Conservation (phyloP, 1,140 invertebrate genomes). For the Cotesia typhae region DNA sequence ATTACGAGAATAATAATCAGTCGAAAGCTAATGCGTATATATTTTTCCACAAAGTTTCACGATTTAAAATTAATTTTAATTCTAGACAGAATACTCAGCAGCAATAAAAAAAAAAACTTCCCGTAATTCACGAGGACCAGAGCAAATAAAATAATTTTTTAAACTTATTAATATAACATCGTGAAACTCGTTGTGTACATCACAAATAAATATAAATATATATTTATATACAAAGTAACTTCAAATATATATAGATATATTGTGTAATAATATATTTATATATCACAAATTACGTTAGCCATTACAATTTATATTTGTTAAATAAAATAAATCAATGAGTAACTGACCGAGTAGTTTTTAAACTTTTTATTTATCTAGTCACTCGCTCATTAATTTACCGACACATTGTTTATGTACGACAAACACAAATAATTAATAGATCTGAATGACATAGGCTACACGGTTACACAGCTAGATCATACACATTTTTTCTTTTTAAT, state of each 20-base stretch:
- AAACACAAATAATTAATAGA: conserved; percentile 17
- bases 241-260: conserved; percentile 50
- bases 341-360: conserved; percentile 36
- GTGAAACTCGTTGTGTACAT: conserved; percentile 18
- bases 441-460: conserved; percentile 23
- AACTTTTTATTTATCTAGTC: conserved; percentile 3
- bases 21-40: conserved; percentile 7
- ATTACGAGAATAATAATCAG: neutral
- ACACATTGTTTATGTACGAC: neutral
- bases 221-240: conserved; percentile 57
- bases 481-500: conserved; percentile 28
- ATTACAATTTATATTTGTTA: conserved; percentile 41
- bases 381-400: neutral
- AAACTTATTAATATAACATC: neutral
- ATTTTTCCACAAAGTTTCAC: conserved; percentile 4
- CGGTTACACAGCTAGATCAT: conserved; percentile 33
- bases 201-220: conserved; percentile 47
- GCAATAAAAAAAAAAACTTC: neutral
- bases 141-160: neutral
- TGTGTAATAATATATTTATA: conserved; percentile 47
- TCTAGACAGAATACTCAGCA: neutral
- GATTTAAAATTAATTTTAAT: neutral
- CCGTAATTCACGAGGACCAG: neutral
- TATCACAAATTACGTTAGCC: conserved; percentile 51
- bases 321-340: conserved; percentile 45